These are phyloP conservation scores for Porites cylindrica DNA, from an alignment of 92 coral and sea anemone genomes.

Conservation along the genomic window DNA sequence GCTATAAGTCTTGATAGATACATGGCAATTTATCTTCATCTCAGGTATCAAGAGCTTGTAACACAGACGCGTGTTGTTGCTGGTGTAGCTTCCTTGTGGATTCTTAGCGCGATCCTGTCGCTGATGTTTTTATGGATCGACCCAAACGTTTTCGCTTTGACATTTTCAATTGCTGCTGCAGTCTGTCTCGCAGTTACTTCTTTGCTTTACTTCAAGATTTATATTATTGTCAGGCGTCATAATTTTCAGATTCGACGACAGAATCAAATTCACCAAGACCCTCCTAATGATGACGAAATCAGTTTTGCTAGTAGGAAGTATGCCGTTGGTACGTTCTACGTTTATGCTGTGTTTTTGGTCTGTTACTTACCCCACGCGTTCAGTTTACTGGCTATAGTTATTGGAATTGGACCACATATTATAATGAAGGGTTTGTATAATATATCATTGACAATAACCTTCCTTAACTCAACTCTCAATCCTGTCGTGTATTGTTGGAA, in stretches of 20 bases:
- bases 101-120: slow-evolving; percentile 11
- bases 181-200: slow-evolving; percentile 14
- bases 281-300: background rate
- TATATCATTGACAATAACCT: slow-evolving; percentile 26
- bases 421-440: slow-evolving; percentile 27
- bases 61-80: slow-evolving; percentile 3
- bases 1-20: slow-evolving; percentile 25
- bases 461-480: slow-evolving; percentile 23
- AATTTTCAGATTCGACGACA: background rate
- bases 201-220: slow-evolving; percentile 31
- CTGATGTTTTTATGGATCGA: slow-evolving; percentile 2
- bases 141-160: slow-evolving; percentile 1
- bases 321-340: slow-evolving; percentile 29
- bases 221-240: slow-evolving; percentile 24
- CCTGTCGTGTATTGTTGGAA: slow-evolving; percentile 39
- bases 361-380: slow-evolving; percentile 32
- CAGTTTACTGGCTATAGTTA: slow-evolving; percentile 18
- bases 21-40: slow-evolving; percentile 34
- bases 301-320: slow-evolving; percentile 21
- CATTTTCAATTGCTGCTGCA: slow-evolving; percentile 1
- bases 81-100: slow-evolving; percentile 15
- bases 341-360: slow-evolving; percentile 18
- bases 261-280: background rate
- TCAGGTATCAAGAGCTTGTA: slow-evolving; percentile 30
- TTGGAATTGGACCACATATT: background rate